Base-by-base conservation (phyloP, 2,797 vertebrate species). In the Diplodus sargus region DNA sequence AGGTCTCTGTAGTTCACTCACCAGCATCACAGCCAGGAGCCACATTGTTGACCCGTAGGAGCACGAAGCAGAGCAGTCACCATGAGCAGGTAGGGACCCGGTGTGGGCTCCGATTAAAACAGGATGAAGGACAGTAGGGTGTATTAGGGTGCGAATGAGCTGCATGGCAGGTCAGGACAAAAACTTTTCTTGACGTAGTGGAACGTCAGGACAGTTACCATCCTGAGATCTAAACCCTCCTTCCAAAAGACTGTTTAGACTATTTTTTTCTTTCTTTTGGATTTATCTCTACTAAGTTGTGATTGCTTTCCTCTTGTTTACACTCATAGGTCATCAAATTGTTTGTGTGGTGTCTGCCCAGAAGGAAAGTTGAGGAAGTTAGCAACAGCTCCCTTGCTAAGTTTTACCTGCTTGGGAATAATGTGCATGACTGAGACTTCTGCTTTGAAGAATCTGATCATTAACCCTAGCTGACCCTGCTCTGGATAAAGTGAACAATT, bases 71-170 rank as follows among this genome's bases (percentile, higher is more conserved):
- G n/a, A 9, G 81, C 62, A 20, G 70, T 15, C 81, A 85, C 20
- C 76, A 90, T 90, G 86, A 93, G 63, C 88, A 94, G 93, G 93
- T 94, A 85, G 74, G 49, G 13, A 12, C 17, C 6, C 25, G 48
- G 1, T 2, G 16, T 42, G 42, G 13, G 5, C 25, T 54, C 23
- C 16, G 43, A 25, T 58, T 53, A 30, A 47, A 17, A 39, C 34
- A 39, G 34, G 34, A 39, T 9, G 10, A 10, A 14, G 4, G n/a
- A 23, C 10, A n/a, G 2, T 0, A 6, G 15, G 52, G 48, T 2
- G 20, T 42, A 30, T 30, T 6, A 9, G 7, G 2, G 18, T 39
- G 1, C 42, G 48, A 14, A 53, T 52, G 63, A 57, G 52, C n/a
- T 23, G 20, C 39, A 51, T 7, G 17, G 4, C 18, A 25, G 5